phyloP scores from a whole-genome alignment of 2,113 vertebrate species.

The Monopterus albus region DNA sequence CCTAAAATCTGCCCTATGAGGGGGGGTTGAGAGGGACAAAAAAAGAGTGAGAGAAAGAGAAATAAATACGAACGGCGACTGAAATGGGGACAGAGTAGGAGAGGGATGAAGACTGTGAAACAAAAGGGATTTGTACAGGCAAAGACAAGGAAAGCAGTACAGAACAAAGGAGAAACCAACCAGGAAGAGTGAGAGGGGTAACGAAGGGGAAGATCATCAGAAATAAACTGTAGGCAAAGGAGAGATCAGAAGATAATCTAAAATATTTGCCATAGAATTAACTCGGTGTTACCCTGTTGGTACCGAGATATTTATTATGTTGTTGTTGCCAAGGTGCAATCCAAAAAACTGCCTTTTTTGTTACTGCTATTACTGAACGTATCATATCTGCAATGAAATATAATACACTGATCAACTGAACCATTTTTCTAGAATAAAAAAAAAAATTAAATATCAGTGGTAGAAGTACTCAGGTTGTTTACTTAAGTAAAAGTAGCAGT shows the following conservation, averaged over 20 bases:
- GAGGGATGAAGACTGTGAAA: slow-evolving; percentile 42
- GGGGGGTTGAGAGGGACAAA: slow-evolving; percentile 45
- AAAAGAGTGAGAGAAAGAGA: slow-evolving; percentile 21
- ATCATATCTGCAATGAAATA: background rate
- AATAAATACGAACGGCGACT: slow-evolving; percentile 51
- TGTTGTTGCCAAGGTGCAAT: no score
- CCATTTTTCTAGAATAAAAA: background rate
- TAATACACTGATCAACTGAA: background rate
- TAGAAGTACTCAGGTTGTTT: no score
- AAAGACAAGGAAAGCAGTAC: slow-evolving; percentile 6
- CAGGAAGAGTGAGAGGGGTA: background rate
- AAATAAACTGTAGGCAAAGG: slow-evolving; percentile 30
- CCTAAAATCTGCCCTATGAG: slow-evolving; percentile 60
- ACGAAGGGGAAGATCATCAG: slow-evolving; percentile 8
- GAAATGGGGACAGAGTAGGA: slow-evolving; percentile 51
- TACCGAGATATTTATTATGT: no score
- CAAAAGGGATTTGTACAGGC: slow-evolving; percentile 39
- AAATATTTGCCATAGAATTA: no score
- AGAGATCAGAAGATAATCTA: slow-evolving; percentile 21
- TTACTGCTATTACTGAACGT: no score
- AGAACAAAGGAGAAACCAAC: slow-evolving; percentile 42
- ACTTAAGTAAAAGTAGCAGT: no score
- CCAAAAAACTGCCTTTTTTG: no score
- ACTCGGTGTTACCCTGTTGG: no score
- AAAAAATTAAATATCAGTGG: no score